Conservation (phyloP, 2,113 vertebrate genomes). For the Apteryx owenii region DNA sequence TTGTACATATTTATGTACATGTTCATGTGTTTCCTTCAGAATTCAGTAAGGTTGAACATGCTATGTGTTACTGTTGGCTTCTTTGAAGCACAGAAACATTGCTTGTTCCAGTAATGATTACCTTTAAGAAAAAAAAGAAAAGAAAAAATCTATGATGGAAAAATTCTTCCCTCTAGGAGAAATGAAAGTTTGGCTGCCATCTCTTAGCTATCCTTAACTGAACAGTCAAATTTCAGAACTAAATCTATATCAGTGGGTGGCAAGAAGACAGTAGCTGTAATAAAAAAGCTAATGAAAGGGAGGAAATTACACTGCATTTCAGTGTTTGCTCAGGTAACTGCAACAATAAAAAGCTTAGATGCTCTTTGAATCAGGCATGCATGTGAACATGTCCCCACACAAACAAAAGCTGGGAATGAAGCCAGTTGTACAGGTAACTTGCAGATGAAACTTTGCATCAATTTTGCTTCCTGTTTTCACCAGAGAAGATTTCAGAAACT, state of each 20-base stretch:
- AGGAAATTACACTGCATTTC: not conserved
- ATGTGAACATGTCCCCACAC: rapidly evolving
- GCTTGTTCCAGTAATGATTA: not conserved
- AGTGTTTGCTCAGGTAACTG: not conserved
- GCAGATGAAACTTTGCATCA: not conserved
- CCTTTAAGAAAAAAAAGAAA: not conserved
- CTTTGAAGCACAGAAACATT: not conserved
- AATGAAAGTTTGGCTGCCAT: not conserved
- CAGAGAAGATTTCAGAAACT: slow-evolving; percentile 8
- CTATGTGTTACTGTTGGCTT: not conserved
- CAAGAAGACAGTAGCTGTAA: not conserved
- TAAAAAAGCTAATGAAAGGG: not conserved
- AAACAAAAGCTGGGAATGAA: not conserved
- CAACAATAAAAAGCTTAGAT: not conserved
- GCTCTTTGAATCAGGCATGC: not conserved
- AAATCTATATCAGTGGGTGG: not conserved
- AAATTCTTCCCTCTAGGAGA: not conserved
- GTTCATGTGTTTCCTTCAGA: not conserved
- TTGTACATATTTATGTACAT: not conserved
- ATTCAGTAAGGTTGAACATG: not conserved
- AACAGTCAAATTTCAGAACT: not conserved
- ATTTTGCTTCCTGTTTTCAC: not conserved
- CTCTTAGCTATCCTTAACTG: not conserved
- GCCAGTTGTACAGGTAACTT: not conserved
- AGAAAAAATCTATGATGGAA: not conserved